phyloP scores from a whole-genome alignment of 2,113 vertebrate species.

The Platysteira castanea region DNA sequence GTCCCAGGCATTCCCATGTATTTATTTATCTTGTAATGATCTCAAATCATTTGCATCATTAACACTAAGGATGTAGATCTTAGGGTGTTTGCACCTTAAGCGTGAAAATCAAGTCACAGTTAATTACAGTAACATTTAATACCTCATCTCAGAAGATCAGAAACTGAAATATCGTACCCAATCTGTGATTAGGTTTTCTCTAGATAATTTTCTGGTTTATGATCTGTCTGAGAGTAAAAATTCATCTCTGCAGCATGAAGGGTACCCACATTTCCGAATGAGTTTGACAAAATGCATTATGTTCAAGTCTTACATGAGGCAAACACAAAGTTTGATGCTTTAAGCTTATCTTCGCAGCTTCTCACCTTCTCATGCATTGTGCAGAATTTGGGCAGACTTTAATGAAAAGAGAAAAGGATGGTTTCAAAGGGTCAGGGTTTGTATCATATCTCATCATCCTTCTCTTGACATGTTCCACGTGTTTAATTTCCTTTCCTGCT shows the following conservation, averaged over 20 bases:
- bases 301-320: neutral
- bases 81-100: neutral
- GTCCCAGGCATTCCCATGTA: neutral
- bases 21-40: neutral
- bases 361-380: neutral
- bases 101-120: neutral
- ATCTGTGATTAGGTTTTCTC: neutral
- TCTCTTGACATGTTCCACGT: neutral
- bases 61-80: neutral
- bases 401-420: neutral
- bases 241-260: neutral
- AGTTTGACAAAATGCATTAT: neutral
- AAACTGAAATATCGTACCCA: neutral
- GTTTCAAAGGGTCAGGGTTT: neutral
- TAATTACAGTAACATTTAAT: neutral
- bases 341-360: neutral
- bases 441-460: accelerated
- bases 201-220: neutral
- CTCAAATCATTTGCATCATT: neutral
- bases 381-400: neutral
- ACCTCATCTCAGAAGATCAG: neutral
- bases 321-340: neutral
- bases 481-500: neutral
- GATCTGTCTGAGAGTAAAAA: neutral
- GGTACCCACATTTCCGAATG: accelerated